These are phyloP conservation scores for Helicoverpa zea DNA, from an alignment of 1,140 invertebrate species.

Conservation along the genomic window DNA sequence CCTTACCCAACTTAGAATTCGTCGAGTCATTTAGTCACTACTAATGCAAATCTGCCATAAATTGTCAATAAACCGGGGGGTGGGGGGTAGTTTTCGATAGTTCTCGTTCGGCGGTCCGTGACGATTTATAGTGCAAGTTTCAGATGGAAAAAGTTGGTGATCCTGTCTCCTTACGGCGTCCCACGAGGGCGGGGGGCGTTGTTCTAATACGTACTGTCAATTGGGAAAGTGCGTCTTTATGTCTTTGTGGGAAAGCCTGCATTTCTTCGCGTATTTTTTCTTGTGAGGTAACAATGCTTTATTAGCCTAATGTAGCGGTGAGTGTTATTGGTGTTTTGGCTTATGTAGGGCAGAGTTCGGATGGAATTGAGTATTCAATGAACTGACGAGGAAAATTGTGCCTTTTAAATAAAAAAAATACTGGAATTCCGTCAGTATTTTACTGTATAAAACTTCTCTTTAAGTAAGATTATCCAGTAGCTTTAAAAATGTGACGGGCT, in stretches of 20 bases:
- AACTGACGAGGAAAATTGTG: too few relatives aligned
- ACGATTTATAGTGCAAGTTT: slow-evolving; percentile 83
- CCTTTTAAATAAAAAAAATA: too few relatives aligned
- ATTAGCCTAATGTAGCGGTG: neutral
- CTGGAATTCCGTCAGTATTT: too few relatives aligned
- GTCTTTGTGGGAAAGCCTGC: slow-evolving; percentile 7
- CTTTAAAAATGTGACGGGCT: neutral
- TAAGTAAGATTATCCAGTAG: too few relatives aligned
- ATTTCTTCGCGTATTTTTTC: slow-evolving; percentile 16
- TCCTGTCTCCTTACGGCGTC: slow-evolving; percentile 68
- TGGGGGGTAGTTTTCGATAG: slow-evolving; percentile 61
- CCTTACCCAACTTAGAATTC: slow-evolving; percentile 33
- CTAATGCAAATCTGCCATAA: slow-evolving; percentile 79
- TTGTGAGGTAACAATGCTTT: neutral
- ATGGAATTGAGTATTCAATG: neutral
- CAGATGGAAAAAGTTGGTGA: slow-evolving; percentile 84
- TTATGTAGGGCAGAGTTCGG: neutral
- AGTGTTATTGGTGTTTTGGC: neutral
- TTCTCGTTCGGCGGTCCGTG: slow-evolving; percentile 57
- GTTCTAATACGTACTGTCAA: slow-evolving; percentile 55
- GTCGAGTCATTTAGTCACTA: slow-evolving; percentile 62
- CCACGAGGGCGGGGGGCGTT: slow-evolving; percentile 48
- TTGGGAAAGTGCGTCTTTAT: slow-evolving; percentile 51
- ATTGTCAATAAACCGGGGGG: slow-evolving; percentile 73
- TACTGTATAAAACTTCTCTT: too few relatives aligned